Base-by-base conservation (phyloP, 2,113 vertebrate genomes). In the Etia nguti region DNA sequence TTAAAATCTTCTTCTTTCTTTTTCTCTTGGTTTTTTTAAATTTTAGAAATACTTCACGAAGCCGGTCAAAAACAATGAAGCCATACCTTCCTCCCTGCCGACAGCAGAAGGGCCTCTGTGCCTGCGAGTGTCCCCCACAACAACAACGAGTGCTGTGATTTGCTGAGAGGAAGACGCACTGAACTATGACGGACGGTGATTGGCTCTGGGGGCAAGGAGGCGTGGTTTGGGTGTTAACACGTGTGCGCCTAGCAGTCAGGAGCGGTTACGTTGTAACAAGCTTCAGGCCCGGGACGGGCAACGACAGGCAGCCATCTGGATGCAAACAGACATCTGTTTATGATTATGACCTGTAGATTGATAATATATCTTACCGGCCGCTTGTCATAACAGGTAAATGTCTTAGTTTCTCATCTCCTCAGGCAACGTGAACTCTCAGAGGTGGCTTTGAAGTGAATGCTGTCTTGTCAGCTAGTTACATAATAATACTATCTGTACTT, bases 81-180 rank as follows among this genome's bases (percentile, higher is more conserved):
- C 54, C 93, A 24, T 94, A 94, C 95, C 94, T 95, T 84, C 81
- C 8, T 86, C 79, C 46, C 79, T 88, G 68, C 84, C 84, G 88
- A 84, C 90, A 88, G 82, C 80, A 56, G 22, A 84, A 79, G 81
- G 92, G 85, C 89, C 88, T 93, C 73, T 0, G 70, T 20, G 24
- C 36, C 15, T 15, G 86, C 29, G 88, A 83, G 29, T 5, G 48
- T 54, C 70, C 13, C 12, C 16, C 65, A 43, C n/a, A 16, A 20
- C 82, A 92, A 93, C 57, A 93, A 95, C 7, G 1, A 4, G 85
- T 29, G 56, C 83, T 41, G 13, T 75, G 94, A 95, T 96, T 95
- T 10, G 95, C 81, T 20, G 70, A 68, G 6, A 36, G 3, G 13
- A 11, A 6, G 1, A 2, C 1, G 6, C 5, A 4, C 36, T n/a